A percentile compares a stretch with the other conserved stretches of the same genome.
Evolutionary conservation across 2,113 vertebrate genomes (phyloP).

Genomic region (Apeltes quadracus): DNA sequence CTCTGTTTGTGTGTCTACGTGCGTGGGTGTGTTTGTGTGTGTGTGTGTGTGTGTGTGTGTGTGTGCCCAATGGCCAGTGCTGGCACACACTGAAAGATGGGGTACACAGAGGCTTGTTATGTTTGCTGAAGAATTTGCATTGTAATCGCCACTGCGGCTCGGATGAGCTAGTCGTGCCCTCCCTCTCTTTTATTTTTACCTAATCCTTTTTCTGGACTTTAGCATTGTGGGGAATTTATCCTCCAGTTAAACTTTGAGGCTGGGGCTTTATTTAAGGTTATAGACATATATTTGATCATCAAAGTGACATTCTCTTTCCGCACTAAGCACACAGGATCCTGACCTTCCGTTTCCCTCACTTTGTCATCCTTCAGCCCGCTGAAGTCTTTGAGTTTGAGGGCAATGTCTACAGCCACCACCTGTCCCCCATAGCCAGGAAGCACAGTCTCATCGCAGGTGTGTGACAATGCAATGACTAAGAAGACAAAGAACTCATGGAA

Average conservation of each 20-base stretch:
- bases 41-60: constrained; percentile 37
- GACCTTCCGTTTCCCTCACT: background rate
- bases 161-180: constrained; percentile 22
- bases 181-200: constrained; percentile 23
- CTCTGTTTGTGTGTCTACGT: constrained; percentile 41
- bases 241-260: background rate
- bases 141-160: constrained; percentile 52
- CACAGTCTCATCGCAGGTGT: constrained; percentile 96
- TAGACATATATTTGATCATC: constrained; percentile 5
- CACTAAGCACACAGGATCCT: background rate
- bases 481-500: background rate
- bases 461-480: constrained; percentile 31
- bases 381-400: constrained; percentile 93
- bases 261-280: background rate
- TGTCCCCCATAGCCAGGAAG: constrained; percentile 91
- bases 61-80: constrained; percentile 40
- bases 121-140: constrained; percentile 70
- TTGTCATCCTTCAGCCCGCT: constrained; percentile 81
- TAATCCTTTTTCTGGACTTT: constrained; percentile 2
- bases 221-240: background rate
- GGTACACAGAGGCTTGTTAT: constrained; percentile 65
- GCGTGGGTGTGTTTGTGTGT: constrained; percentile 23
- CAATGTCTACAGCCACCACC: constrained; percentile 94
- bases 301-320: background rate
- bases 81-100: constrained; percentile 65